Percentiles rank a stretch among this genome's conserved stretches.
Conservation (phyloP, 1,140 invertebrate genomes). For the Trachelipus rathkii region DNA sequence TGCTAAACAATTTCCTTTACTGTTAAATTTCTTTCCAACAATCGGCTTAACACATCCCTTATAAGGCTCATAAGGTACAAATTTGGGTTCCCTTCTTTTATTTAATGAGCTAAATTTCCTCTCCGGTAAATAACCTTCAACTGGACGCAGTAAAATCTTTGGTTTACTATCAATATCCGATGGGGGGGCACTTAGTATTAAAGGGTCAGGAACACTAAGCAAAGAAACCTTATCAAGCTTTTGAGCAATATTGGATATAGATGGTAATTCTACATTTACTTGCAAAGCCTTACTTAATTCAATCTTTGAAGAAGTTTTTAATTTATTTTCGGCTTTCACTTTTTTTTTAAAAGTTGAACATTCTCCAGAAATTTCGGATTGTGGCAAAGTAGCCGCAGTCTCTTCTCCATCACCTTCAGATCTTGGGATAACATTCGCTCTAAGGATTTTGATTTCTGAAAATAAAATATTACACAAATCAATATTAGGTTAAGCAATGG, state of each 20-base stretch:
- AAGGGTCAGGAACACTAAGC: constrained; percentile 3
- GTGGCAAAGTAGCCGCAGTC: not conserved
- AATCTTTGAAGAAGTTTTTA: not conserved
- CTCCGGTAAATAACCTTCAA: not conserved
- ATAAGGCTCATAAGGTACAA: constrained; percentile 83
- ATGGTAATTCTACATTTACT: not conserved
- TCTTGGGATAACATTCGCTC: not conserved
- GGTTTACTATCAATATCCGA: constrained; percentile 8
- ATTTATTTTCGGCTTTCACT: not conserved
- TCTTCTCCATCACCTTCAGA: constrained; percentile 5
- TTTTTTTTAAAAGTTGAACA: no score
- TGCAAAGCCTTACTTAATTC: not conserved
- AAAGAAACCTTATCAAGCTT: not conserved
- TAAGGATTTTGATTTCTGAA: not conserved
- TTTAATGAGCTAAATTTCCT: constrained; percentile 7
- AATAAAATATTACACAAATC: not conserved
- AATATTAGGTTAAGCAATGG: not conserved
- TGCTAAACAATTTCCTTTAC: constrained; percentile 38
- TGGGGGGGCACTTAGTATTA: constrained; percentile 21
- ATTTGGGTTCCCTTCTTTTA: constrained; percentile 50
- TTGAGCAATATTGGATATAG: not conserved
- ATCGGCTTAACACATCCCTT: constrained; percentile 77
- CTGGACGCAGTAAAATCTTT: constrained; percentile 22
- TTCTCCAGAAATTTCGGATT: not conserved
- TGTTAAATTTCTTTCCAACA: constrained; percentile 54